Evolutionary conservation across 2,888 invertebrate species (phyloP).

Genomic region (Muscina levida): DNA sequence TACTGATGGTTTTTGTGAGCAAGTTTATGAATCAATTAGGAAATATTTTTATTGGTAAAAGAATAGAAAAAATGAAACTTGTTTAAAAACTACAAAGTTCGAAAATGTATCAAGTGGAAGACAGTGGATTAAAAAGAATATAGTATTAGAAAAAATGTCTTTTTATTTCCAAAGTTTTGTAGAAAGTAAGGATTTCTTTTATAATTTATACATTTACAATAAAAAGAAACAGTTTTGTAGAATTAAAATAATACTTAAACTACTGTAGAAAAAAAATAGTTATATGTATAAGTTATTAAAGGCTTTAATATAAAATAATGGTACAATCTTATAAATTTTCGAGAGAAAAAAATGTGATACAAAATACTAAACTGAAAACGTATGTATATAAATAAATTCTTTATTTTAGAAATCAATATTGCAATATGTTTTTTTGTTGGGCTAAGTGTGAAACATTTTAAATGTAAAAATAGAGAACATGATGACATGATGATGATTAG

Average conservation of each 20-base stretch:
- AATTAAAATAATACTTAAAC: constrained; percentile 24
- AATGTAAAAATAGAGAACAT: not conserved
- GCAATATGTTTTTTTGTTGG: constrained; percentile 6
- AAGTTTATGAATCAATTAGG: no score
- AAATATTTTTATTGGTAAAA: no score
- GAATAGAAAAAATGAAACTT: no score
- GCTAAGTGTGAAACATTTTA: not conserved
- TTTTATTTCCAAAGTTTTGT: constrained; percentile 27
- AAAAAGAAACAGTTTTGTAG: not conserved
- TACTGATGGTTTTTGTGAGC: no score
- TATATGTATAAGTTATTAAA: constrained; percentile 10
- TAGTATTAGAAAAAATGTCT: constrained; percentile 26
- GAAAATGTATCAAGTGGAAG: constrained; percentile 57
- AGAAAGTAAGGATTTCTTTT: not conserved
- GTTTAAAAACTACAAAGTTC: no score
- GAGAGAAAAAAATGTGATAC: not conserved
- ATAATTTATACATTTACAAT: no score
- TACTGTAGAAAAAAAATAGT: constrained; percentile 13
- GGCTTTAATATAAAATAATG: constrained; percentile 7
- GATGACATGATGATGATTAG: not conserved
- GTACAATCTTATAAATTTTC: constrained; percentile 6
- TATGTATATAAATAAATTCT: constrained; percentile 34
- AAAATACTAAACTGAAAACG: constrained; percentile 18
- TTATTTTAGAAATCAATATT: constrained; percentile 19
- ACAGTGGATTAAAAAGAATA: constrained; percentile 46